Conservation (phyloP, 2,113 vertebrate genomes). For the Potamarius usumacintae region DNA sequence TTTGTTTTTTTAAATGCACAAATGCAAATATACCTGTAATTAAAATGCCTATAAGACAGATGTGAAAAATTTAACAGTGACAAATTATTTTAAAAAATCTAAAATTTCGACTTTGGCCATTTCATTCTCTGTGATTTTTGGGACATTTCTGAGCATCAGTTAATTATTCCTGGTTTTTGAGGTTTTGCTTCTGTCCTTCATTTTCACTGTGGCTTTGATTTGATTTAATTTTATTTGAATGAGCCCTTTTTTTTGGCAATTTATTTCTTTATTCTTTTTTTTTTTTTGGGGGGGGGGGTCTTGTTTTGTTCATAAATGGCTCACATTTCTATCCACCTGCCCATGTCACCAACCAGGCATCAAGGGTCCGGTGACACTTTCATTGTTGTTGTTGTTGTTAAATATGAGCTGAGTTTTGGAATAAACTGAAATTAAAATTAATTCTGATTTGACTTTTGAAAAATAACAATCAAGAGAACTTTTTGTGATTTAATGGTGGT, state of each 20-base stretch:
- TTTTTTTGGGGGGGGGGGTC: too few species aligned
- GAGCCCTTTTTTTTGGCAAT: rapidly evolving
- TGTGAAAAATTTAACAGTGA: neutral
- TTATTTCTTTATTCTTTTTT: neutral
- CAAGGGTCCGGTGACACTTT: neutral
- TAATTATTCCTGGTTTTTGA: too few species aligned
- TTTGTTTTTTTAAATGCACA: neutral
- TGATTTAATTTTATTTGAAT: too few species aligned
- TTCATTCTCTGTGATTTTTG: neutral
- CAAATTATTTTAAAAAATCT: neutral
- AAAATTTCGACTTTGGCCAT: neutral
- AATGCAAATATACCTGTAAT: neutral
- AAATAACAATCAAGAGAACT: too few species aligned
- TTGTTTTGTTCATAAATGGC: neutral
- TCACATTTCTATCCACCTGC: neutral
- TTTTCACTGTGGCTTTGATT: too few species aligned
- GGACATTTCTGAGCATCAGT: too few species aligned
- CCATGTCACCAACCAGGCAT: neutral
- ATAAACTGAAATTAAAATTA: neutral
- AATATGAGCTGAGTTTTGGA: neutral
- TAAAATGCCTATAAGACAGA: neutral
- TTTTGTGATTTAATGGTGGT: too few species aligned
- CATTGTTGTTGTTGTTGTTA: neutral
- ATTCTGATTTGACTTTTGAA: too few species aligned
- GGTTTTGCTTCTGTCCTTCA: too few species aligned